Evolutionary conservation across 2,797 vertebrate species (phyloP).

Genomic region (Cynodonichthys magdalenae): DNA sequence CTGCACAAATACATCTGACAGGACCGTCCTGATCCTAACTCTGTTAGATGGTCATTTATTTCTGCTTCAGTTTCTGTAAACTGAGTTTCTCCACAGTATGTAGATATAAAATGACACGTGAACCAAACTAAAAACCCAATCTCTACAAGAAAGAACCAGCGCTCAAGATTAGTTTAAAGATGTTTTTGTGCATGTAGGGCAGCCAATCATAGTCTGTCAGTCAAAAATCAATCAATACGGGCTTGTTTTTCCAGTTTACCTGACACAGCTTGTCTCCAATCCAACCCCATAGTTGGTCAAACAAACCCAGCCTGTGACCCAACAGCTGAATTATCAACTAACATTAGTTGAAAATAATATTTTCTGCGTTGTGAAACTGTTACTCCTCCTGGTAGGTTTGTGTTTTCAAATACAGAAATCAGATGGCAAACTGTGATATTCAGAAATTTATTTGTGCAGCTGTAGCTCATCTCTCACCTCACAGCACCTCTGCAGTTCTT

Average conservation of each 20-base stretch:
- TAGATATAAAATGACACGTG: slow-evolving; percentile 14
- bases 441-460: slow-evolving; percentile 34
- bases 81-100: background rate
- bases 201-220: too few species aligned
- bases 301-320: too few species aligned
- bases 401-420: background rate
- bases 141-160: background rate
- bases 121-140: background rate
- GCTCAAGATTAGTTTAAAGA: too few species aligned
- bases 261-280: too few species aligned
- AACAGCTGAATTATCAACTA: too few species aligned
- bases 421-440: background rate
- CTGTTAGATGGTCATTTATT: background rate
- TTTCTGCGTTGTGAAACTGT: background rate
- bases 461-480: slow-evolving; percentile 10
- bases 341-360: background rate
- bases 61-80: slow-evolving; percentile 11
- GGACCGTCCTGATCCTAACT: slow-evolving; percentile 1
- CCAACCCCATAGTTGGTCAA: too few species aligned
- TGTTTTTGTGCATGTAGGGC: too few species aligned
- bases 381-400: background rate
- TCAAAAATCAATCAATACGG: too few species aligned
- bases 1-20: slow-evolving; percentile 44
- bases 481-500: slow-evolving; percentile 11
- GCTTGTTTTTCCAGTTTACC: too few species aligned